Evolutionary conservation across 2,797 vertebrate species (phyloP).

Genomic region (Streptopelia turtur): DNA sequence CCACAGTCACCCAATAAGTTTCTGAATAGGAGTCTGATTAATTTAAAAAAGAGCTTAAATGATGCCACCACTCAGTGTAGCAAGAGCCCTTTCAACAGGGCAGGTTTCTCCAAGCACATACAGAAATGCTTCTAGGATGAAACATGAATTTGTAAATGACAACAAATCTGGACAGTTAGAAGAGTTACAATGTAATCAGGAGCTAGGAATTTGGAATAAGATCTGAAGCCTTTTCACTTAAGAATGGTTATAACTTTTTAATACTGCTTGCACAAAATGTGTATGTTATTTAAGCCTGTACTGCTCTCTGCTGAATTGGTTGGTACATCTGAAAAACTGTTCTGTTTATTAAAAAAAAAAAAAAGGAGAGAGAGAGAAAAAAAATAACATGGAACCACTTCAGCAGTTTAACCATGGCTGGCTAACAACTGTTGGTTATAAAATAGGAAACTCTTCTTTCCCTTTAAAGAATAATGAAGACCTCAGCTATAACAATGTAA

Average conservation of each 20-base stretch:
- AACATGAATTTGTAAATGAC: background rate
- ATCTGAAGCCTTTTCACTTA: background rate
- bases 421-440: background rate
- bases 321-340: background rate
- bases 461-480: background rate
- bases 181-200: background rate
- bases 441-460: background rate
- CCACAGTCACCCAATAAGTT: background rate
- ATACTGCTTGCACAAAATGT: background rate
- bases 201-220: background rate
- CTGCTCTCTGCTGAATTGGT: background rate
- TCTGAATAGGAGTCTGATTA: background rate
- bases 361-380: too few relatives aligned
- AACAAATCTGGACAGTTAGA: background rate
- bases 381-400: background rate
- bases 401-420: background rate
- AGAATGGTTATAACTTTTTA: background rate
- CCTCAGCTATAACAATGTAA: background rate
- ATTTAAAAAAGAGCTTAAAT: background rate
- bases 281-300: background rate
- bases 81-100: background rate
- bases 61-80: accelerated
- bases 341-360: background rate
- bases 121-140: background rate
- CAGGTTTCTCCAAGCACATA: background rate